Base-by-base conservation (phyloP, 1,140 invertebrate species). In the Drosophila elegans region DNA sequence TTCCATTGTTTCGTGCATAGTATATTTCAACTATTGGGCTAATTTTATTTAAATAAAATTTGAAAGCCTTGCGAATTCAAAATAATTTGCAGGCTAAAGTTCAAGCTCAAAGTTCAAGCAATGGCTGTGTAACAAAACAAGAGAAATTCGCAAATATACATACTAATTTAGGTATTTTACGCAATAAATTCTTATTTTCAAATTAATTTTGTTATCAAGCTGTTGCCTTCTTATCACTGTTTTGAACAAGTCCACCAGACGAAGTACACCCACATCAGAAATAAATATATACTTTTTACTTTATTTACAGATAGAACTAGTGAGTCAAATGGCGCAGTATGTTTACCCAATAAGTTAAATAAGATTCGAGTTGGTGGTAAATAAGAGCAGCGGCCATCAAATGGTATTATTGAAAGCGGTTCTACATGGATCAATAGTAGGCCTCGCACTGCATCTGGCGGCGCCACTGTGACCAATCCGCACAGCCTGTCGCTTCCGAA, bases 401-500 rank as follows among this genome's bases (percentile, higher is more conserved):
- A 51, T 25, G 34, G 13, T 80, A 51, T 75, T 71, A 61, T 69
- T 75, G 44, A 42, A 38, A 59, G 51, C 6, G 41, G 13, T 16
- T 52, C 27, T 44, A 34, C 53, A 51, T 13, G 41, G 16, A 25
- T 91, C 80, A 91, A 56, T 81, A 91, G 61, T 55, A 91, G 2
- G 49, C 66, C 64, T 81, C 78, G 44, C 90, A 91, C 5, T 88
- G 66, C 82, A 88, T 84, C 55, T 90, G 80, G 27, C 61, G 75
- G 9, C 90, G 86, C 90, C 90, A 91, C 11, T 63, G 32, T 0
- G 64, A 2, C 90, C 90, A 91, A 27, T 90, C 80, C 45, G 91
- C 81, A 74, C 90, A 91, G 46, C 90, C 90, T 27, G 82, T 69
- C 46, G 57, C 78, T 45, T 74, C 74, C 11, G 55, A 27, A 27